Base-by-base conservation (phyloP, 2,113 vertebrate species). In the Elachura formosa region DNA sequence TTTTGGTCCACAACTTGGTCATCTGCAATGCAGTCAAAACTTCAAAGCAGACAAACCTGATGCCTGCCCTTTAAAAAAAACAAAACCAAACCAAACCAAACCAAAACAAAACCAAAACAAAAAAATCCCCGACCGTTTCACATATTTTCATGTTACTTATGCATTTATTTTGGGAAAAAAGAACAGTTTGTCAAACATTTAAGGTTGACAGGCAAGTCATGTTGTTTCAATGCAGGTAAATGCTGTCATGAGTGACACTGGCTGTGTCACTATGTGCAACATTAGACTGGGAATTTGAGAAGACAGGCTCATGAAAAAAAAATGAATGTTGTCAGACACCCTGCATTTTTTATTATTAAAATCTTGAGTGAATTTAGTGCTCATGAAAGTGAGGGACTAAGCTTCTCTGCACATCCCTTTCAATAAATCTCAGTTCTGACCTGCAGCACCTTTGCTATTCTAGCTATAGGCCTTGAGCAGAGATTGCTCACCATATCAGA, bases 331-430 rank as follows among this genome's bases (percentile, higher is more conserved):
- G 97, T 97, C 97, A 97, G 86, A 94, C 90, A 97, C 34, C 81
- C 94, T 96, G 96, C 71, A 95, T 97, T 96, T 97, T 97, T 96
- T 96, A 95, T 96, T 97, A 97, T 97, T 97, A 97, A 97, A 96
- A 95, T 96, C 86, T 93, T 96, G 96, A 94, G 90, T 97, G 94
- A 96, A 95, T 97, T 96, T 97, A 93, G 92, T 95, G 84, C 81
- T 95, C 90, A 92, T 93, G 94, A 97, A 97, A 97, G 94, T 88
- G 91, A 93, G 85, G 77, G 94, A 76, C 87, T 93, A 80, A 95
- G 95, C 40, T 95, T 95, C 88, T 84, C 67, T 51, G 59, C 73
- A 92, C 72, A 96, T 97, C 97, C 68, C 25, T 93, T 96, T 95
- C 93, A 92, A 96, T 97, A 91, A 88, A 87, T 91, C 86, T 96